These are phyloP conservation scores for Tetraneura akinire DNA, from an alignment of 1,140 invertebrate species.

Conservation along the genomic window DNA sequence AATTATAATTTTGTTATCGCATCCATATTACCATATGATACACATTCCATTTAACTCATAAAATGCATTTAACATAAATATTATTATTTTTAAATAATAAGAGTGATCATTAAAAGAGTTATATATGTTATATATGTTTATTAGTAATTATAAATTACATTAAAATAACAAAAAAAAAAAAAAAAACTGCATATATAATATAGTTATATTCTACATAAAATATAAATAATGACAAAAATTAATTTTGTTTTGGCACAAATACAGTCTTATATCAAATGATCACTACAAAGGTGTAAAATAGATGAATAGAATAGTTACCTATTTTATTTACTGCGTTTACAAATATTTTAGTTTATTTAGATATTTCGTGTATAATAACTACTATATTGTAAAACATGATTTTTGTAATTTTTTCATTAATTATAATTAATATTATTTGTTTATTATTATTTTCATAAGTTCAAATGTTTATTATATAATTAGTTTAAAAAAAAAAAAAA, in stretches of 20 bases:
- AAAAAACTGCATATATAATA: too few relatives aligned
- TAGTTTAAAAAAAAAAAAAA: too few relatives aligned
- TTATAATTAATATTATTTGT: too few relatives aligned
- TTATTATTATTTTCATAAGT: too few relatives aligned
- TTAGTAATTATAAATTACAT: neutral
- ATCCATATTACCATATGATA: too few relatives aligned
- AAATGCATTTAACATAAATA: too few relatives aligned
- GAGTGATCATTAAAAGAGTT: conserved; percentile 25
- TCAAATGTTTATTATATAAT: too few relatives aligned
- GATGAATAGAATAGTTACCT: neutral
- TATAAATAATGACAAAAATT: neutral
- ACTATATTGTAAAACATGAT: neutral
- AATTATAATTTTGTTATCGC: too few relatives aligned
- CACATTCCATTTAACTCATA: too few relatives aligned
- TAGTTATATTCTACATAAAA: too few relatives aligned
- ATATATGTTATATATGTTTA: too few relatives aligned
- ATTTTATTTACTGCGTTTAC: neutral
- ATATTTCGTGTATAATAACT: neutral
- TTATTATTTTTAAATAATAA: neutral
- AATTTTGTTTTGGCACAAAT: conserved; percentile 12
- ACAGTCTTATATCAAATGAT: neutral
- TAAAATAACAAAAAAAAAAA: neutral
- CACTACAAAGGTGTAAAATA: neutral
- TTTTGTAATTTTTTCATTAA: too few relatives aligned
- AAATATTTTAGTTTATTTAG: neutral